Base-by-base conservation (phyloP, 1,140 invertebrate species). In the Babylonia areolata region DNA sequence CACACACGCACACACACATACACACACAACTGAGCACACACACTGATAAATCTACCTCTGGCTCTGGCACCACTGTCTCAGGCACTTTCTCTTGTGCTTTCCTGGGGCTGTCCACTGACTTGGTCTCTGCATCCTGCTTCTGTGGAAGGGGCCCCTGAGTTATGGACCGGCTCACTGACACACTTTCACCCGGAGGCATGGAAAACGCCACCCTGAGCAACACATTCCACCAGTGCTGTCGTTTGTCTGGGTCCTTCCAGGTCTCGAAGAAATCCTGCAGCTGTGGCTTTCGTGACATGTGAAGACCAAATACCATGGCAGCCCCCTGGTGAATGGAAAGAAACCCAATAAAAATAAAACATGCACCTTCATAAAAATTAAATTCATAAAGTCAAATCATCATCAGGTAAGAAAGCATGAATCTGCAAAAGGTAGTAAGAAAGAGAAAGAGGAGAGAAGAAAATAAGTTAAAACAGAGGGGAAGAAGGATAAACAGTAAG, bases 271-370 rank as follows among this genome's bases (percentile, higher is more conserved):
- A 82, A 12, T 37, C 31, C 35, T 39, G 12, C 39, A 73, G 82
- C 64, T 84, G 35, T 20, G 35, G 85, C 33, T 78, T 85, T 81
- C 84, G 85, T 35, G 90, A 88, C 2, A 90, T n/a, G 58, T 90
- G 87, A 9, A 90, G 86, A 23, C 90, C 89, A 54, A 90, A 84
- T 0, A 88, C 87, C 31, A 89, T 89, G 51, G 85, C 86, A 46
- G 90, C 86, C 54, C 90, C 90, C 90, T 90, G 80, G 78, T 69
- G 39, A 71, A 69, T 40, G 23, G 20, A 35, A 58, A 80, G n/a
- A 23, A 75, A 84, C 37, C 39, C 12, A 64, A 64, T 64, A 90
- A 84, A 54, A 2, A 88, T 85, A 15, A 89, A 88, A 64, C 81
- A 84, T 39, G 88, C 86, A 46, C 88, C 88, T 88, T 89, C 64